Evolutionary conservation across 2,797 vertebrate genomes (phyloP), one percentile per base, ranked within the genome.

Genomic region (Macropodus opercularis): DNA sequence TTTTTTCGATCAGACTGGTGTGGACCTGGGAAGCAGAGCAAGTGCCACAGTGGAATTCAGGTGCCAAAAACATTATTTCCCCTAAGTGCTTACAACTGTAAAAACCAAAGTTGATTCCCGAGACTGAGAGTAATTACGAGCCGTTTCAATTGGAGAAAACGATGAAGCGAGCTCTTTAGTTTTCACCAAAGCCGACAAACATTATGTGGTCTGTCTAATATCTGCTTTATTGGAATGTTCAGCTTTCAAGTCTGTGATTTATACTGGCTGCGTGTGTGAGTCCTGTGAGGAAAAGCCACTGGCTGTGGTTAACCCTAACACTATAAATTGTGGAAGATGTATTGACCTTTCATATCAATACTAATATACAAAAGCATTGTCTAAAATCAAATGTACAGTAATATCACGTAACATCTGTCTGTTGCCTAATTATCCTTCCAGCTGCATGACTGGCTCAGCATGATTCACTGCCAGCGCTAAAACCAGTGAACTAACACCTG

Each of bases 81-180:
- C 76, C 77, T 80, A 88, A 90, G 78, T 89, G 63, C 83, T 87
- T 85, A 87, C 87, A 91, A 90, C 88, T 92, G 87, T 89, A 81
- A 85, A 90, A 91, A 88, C 77, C 56, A 48, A 75, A 72, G 75
- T 71, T 77, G 76, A 81, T 88, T 89, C 76, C 60, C 35, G 65
- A 63, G 81, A 88, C 79, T 83, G 75, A 90, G 83, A 81, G 84
- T 84, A 90, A 91, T 91, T 85, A 85, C 57, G 50, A 67, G 49
- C 48, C 51, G 34, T 79, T 86, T 65, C 69, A 83, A 81, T 36
- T 34, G 47, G 44, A 81, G 62, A 72, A 88, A 86, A 81, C 56
- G 44, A 78, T 63, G 54, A 65, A 36, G 63, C 64, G 22, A 48
- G 63, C 43, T 58, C 56, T 65, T 76, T 60, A 53, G 53, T 62